phyloP scores from a whole-genome alignment of 2,797 vertebrate species.

The Phataginus tricuspis region DNA sequence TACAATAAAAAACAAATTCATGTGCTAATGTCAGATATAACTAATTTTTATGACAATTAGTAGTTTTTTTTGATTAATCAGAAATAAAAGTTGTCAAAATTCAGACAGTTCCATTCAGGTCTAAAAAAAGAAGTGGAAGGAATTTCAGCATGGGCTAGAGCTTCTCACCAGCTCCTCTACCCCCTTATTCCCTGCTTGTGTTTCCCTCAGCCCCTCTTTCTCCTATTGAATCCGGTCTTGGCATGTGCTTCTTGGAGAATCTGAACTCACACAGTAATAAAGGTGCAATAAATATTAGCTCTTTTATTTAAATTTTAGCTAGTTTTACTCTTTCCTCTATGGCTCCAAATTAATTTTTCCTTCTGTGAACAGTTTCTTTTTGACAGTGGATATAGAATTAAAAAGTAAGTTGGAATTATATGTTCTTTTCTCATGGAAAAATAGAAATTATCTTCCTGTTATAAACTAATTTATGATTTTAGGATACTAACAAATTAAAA shows the following conservation, averaged over 20 bases:
- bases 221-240: background rate
- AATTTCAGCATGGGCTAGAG: background rate
- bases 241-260: background rate
- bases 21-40: background rate
- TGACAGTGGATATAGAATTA: background rate
- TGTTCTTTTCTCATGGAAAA: background rate
- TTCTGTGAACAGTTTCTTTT: background rate
- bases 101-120: background rate
- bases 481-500: background rate
- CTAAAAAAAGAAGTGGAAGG: background rate
- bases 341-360: background rate
- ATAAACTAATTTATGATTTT: slow-evolving; percentile 41
- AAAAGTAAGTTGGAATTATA: background rate
- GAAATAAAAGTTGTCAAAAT: slow-evolving; percentile 24
- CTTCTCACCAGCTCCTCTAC: background rate
- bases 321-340: background rate
- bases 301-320: background rate
- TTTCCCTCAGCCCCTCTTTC: background rate
- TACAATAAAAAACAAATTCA: background rate
- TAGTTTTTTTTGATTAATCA: background rate
- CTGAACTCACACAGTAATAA: background rate
- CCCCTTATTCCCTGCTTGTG: background rate
- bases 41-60: background rate
- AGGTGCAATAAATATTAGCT: background rate
- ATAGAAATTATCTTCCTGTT: background rate